A percentile compares a stretch with the other conserved stretches of the same genome.
Evolutionary conservation across 2,888 invertebrate species (phyloP).

Genomic region (Diplolepis rosae): DNA sequence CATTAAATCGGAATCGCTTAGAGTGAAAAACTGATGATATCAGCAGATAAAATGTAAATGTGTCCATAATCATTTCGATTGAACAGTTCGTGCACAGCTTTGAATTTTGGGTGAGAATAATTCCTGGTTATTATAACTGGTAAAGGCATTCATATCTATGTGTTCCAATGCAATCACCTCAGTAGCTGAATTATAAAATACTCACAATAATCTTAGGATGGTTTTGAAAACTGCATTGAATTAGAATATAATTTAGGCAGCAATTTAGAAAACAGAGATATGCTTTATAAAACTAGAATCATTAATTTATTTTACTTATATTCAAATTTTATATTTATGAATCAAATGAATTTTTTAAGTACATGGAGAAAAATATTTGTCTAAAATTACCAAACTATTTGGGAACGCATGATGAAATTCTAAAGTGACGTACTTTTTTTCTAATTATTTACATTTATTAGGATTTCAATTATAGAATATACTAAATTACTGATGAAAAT

Average conservation of each 20-base stretch:
- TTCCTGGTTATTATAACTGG: neutral
- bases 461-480: too few relatives aligned
- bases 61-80: neutral
- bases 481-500: too few relatives aligned
- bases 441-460: too few relatives aligned
- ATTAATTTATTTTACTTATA: too few relatives aligned
- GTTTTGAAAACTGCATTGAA: neutral
- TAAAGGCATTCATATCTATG: neutral
- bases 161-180: neutral
- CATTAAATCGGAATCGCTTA: neutral
- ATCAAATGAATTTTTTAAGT: too few relatives aligned
- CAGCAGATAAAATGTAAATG: conserved; percentile 1
- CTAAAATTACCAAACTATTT: too few relatives aligned
- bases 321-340: too few relatives aligned
- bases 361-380: too few relatives aligned
- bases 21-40: neutral
- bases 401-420: too few relatives aligned
- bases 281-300: too few relatives aligned
- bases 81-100: neutral
- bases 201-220: neutral
- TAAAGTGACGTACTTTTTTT: too few relatives aligned
- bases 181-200: neutral
- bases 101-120: neutral
- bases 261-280: too few relatives aligned
- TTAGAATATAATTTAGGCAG: neutral